phyloP scores from a whole-genome alignment of 2,113 vertebrate genomes.

The Syngnathus typhle region DNA sequence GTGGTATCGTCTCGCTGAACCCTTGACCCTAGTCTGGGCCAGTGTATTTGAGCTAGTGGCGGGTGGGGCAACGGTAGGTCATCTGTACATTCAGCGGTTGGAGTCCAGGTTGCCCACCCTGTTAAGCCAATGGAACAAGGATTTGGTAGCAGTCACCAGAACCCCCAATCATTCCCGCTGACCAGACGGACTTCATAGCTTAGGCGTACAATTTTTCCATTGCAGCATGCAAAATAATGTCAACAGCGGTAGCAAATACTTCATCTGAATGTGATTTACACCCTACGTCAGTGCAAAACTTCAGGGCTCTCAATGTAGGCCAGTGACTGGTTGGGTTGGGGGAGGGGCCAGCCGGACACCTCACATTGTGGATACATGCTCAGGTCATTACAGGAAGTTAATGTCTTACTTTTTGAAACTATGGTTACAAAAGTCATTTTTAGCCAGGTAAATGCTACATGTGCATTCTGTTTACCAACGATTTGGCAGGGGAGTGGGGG shows the following conservation, averaged over 20 bases:
- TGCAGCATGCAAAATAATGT: slow-evolving; percentile 36
- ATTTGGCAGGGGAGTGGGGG: slow-evolving; percentile 39
- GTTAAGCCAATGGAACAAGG: slow-evolving; percentile 13
- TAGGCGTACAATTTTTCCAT: slow-evolving; percentile 48
- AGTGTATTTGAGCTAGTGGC: slow-evolving; percentile 51
- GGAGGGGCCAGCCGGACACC: slow-evolving; percentile 28
- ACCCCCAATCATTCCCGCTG: slow-evolving; percentile 21
- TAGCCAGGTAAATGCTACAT: slow-evolving; percentile 62
- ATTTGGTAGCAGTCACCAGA: slow-evolving; percentile 24
- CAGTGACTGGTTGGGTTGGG: slow-evolving; percentile 36
- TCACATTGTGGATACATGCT: slow-evolving; percentile 55
- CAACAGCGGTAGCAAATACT: slow-evolving; percentile 40
- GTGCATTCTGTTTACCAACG: slow-evolving; percentile 60
- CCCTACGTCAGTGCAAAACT: slow-evolving; percentile 56
- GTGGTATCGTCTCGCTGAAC: slow-evolving; percentile 18
- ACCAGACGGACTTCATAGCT: slow-evolving; percentile 53
- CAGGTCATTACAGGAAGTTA: slow-evolving; percentile 46
- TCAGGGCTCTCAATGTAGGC: slow-evolving; percentile 47
- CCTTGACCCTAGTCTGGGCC: slow-evolving; percentile 57
- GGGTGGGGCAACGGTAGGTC: slow-evolving; percentile 51
- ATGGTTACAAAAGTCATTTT: slow-evolving; percentile 58
- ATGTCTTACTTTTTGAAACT: slow-evolving; percentile 41
- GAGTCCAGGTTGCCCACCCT: slow-evolving; percentile 39
- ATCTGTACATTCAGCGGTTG: slow-evolving; percentile 68
- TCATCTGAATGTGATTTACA: slow-evolving; percentile 53